A percentile compares a stretch with the other conserved stretches of the same genome.
Conservation (phyloP, 2,888 invertebrate genomes). For the Nasonia oneida region DNA sequence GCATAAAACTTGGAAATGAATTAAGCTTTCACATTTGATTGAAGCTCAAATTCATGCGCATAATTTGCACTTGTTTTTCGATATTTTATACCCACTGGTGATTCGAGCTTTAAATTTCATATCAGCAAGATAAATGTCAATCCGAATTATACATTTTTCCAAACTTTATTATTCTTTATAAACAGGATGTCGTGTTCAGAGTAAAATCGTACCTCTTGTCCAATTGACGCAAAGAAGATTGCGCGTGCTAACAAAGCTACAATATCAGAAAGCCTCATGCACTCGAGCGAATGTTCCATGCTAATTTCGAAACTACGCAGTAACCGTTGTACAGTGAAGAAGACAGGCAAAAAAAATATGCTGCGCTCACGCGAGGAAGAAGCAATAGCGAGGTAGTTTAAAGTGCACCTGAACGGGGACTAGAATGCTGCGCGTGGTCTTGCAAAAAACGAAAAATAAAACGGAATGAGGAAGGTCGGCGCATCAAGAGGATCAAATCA, state of each 20-base stretch:
- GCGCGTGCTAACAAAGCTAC: neutral
- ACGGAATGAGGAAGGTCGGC: neutral
- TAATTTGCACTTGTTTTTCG: neutral
- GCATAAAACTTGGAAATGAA: neutral
- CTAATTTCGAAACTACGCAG: neutral
- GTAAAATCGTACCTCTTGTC: neutral
- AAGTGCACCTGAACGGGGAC: slow-evolving; percentile 14
- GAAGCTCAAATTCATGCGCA: neutral
- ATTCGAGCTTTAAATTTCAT: neutral
- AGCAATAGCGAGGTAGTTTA: slow-evolving; percentile 6
- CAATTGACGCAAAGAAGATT: neutral
- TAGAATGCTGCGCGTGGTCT: neutral
- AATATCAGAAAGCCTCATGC: neutral
- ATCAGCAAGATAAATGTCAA: neutral
- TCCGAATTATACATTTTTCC: no score
- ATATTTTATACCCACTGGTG: neutral
- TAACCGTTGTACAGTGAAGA: neutral
- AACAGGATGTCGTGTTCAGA: neutral
- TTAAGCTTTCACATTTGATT: neutral
- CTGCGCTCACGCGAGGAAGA: neutral
- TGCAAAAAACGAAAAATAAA: neutral
- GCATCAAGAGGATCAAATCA: slow-evolving; percentile 21
- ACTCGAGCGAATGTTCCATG: no score
- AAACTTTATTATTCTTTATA: no score
- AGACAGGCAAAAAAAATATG: neutral